Evolutionary conservation across 2,113 vertebrate genomes (phyloP).

Genomic region (Ursus arctos): DNA sequence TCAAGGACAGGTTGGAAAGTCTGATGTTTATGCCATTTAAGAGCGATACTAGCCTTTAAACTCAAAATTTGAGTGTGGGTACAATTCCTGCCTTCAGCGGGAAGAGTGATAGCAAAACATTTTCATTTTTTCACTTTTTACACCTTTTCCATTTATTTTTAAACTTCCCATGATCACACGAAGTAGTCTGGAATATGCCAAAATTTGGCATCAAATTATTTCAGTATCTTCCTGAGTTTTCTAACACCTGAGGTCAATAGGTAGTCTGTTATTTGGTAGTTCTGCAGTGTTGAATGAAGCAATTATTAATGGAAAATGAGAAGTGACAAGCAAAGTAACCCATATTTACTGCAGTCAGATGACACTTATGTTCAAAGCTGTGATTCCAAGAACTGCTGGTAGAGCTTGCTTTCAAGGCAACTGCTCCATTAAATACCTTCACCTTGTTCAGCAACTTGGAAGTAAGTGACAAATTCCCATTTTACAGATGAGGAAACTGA

Average conservation of each 20-base stretch:
- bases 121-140: neutral
- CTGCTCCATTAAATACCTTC: neutral
- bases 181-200: neutral
- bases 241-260: neutral
- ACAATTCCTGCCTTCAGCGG: neutral
- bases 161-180: neutral
- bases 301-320: neutral
- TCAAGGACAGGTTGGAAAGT: neutral
- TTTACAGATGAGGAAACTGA: neutral
- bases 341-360: neutral
- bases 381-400: neutral
- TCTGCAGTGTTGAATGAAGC: neutral
- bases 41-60: neutral
- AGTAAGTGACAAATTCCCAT: neutral
- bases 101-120: neutral
- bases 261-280: neutral
- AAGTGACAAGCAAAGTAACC: neutral
- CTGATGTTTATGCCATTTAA: neutral
- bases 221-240: neutral
- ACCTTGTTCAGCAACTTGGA: neutral
- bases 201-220: neutral
- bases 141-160: slow-evolving; percentile 54
- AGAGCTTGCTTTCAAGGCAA: neutral
- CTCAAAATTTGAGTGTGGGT: neutral
- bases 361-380: slow-evolving; percentile 1